Base-by-base conservation (phyloP, 2,888 invertebrate genomes). In the Mystacides longicornis region DNA sequence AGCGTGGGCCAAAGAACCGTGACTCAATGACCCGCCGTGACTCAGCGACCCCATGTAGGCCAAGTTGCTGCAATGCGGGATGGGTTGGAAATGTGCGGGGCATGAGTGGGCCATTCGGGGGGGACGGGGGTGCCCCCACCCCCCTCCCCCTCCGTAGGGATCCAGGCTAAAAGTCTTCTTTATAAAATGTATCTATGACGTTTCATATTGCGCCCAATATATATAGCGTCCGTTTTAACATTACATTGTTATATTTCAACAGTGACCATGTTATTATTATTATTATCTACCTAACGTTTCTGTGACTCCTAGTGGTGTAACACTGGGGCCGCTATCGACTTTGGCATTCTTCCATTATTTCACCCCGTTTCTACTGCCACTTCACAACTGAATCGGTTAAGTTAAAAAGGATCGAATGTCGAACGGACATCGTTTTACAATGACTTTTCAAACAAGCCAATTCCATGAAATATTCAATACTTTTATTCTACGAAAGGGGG, bases 11-110 rank as follows among this genome's bases (percentile, higher is more conserved):
- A 58, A 53, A 19, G 58, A 54, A 3, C 58, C 58, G 47, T 60
- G 60, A 46, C 58, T 59, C 45, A 60, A 43, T 11, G 60, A 60
- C 33, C 59, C 58, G 5, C 61, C 61, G 42, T 61, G 58, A 22
- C 53, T 53, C 47, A 61, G 45, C n/a, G 57, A 55, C 19, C 59
- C 56, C 61, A 61, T 61, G 49, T 55, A 61, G 16, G 58, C 51
- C 18, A 61, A 50, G 49, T 61, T 61, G 51, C 59, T 56, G 56
- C 60, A 60, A 51, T 57, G 57, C 31, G 57, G 55, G 16, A 52
- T 21, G 4, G 55, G 53, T 43, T 46, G 51, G 37, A 54, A 56
- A 56, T 56, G 58, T 45, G 57, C 58, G 33, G 58, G 59, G 53
- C 61, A 61, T 16, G 54, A 51, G 49, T 60, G 60, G 33, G 58